Base-by-base conservation (phyloP, 2,888 invertebrate genomes). In the Esperia sulphurella region DNA sequence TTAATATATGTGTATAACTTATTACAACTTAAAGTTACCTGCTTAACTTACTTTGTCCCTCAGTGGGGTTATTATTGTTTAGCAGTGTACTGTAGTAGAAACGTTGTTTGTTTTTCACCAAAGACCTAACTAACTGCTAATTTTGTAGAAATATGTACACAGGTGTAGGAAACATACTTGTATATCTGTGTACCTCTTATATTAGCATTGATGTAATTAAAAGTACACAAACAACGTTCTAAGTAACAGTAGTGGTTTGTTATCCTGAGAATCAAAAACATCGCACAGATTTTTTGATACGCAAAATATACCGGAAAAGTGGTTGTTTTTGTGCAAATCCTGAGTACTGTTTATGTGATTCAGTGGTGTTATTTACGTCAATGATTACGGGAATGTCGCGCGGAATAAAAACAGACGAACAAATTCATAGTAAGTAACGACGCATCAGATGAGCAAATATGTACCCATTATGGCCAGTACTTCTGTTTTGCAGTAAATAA, bases 311-410 rank as follows among this genome's bases (percentile, higher is more conserved):
- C 21, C 54, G 54, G 59, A 61, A 63, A 61, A 45, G 49, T 51
- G 28, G 7, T 42, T 38, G 43, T 49, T 45, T 29, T 41, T 41
- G 29, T 5, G 29, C 29, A 41, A 41, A 29, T 28, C 13, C 39
- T 39, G 13, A 48, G 28, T 42, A 14, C 6, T 57, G 55, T 63
- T 58, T 63, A 57, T 68, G 65, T 65, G 49, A 41, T 57, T 50
- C 43, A 37, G 41, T 21, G 43, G 68, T 67, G 65, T 53, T 41
- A 71, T 48, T 33, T 73, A 57, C 75, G 73, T 78, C 76, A 76
- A 48, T 54, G 45, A 39, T 35, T 46, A 41, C 42, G 39, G 46
- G 3, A 46, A 50, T 41, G 10, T 39, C 48, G 14, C 13, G 43
- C n/a, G 29, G 37, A 43, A 13, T 30, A 31, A 40, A 40, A 46